Evolutionary conservation across 2,797 vertebrate species (phyloP).

Genomic region (Phyllotis vaccarum): DNA sequence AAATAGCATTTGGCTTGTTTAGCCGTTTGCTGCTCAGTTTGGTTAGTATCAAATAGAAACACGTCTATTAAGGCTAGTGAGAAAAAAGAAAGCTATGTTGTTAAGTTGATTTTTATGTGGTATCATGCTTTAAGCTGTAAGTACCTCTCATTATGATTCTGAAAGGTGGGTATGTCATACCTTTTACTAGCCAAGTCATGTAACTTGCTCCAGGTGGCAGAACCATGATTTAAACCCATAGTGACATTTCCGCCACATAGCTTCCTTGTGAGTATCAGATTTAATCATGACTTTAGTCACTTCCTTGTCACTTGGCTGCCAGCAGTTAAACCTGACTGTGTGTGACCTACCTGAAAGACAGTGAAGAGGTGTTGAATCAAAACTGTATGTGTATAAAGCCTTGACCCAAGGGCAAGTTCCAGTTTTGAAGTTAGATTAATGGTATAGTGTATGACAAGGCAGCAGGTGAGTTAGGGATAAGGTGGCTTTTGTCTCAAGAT

Average conservation of each 20-base stretch:
- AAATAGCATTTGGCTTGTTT: conserved; percentile 57
- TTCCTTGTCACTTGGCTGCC: background rate
- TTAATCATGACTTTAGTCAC: background rate
- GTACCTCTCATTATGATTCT: conserved; percentile 32
- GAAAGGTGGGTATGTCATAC: background rate
- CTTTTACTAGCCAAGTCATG: conserved; percentile 58
- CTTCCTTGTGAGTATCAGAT: conserved; percentile 19
- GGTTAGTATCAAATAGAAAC: conserved; percentile 48
- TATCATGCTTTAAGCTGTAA: conserved; percentile 70
- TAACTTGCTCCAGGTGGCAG: conserved; percentile 48
- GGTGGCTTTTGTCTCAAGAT: conserved; percentile 22
- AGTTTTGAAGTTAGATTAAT: conserved; percentile 44
- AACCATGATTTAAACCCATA: conserved; percentile 64
- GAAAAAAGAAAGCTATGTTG: conserved; percentile 26
- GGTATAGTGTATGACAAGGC: background rate
- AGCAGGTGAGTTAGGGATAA: background rate
- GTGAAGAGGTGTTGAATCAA: conserved; percentile 53
- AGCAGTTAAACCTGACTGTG: conserved; percentile 53
- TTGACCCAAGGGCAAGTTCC: background rate
- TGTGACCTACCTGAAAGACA: conserved; percentile 1
- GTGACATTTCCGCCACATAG: conserved; percentile 19
- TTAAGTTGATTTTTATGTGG: conserved; percentile 56
- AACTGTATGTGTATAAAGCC: conserved; percentile 32
- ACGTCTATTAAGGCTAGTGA: background rate
- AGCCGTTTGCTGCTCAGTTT: conserved; percentile 44